phyloP scores from a whole-genome alignment of 2,888 invertebrate species.

The Drosophila neonasuta region DNA sequence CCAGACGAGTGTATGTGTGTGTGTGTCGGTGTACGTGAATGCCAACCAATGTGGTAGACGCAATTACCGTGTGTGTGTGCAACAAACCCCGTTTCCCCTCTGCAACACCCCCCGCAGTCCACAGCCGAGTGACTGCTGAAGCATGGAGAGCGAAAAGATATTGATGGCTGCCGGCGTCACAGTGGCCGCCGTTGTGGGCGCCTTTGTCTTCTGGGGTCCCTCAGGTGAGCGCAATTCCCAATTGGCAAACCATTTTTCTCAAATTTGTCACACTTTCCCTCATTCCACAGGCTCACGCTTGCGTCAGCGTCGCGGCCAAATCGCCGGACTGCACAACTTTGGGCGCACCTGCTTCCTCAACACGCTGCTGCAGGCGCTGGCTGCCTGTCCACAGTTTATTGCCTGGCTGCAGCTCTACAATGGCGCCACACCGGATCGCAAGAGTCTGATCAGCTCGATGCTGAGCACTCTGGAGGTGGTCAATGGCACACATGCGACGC shows the following conservation, averaged over 20 bases:
- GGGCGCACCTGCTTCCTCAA: slow-evolving; percentile 97
- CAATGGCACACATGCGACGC: slow-evolving; percentile 86
- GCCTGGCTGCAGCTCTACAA: slow-evolving; percentile 88
- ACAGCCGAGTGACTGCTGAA: not conserved
- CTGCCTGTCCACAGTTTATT: slow-evolving; percentile 92
- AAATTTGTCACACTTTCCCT: not conserved
- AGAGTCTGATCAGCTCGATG: slow-evolving; percentile 89
- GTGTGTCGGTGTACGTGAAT: slow-evolving; percentile 12
- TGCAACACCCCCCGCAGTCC: not conserved
- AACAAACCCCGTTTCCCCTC: slow-evolving; percentile 9
- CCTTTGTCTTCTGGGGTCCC: slow-evolving; percentile 91
- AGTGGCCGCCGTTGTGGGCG: slow-evolving; percentile 90
- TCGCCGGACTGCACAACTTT: slow-evolving; percentile 93
- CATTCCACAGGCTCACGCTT: slow-evolving; percentile 81
- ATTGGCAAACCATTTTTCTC: not conserved
- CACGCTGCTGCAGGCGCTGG: slow-evolving; percentile 93
- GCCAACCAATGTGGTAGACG: slow-evolving; percentile 47
- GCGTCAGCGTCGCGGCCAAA: slow-evolving; percentile 87
- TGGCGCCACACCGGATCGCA: slow-evolving; percentile 86
- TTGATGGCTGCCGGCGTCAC: slow-evolving; percentile 91
- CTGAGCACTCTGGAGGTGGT: slow-evolving; percentile 87
- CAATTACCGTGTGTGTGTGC: slow-evolving; percentile 19
- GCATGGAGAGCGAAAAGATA: slow-evolving; percentile 87
- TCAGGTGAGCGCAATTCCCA: slow-evolving; percentile 73
- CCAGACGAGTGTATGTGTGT: slow-evolving; percentile 2